Conservation (phyloP, 2,113 vertebrate genomes). For the Indicator indicator region DNA sequence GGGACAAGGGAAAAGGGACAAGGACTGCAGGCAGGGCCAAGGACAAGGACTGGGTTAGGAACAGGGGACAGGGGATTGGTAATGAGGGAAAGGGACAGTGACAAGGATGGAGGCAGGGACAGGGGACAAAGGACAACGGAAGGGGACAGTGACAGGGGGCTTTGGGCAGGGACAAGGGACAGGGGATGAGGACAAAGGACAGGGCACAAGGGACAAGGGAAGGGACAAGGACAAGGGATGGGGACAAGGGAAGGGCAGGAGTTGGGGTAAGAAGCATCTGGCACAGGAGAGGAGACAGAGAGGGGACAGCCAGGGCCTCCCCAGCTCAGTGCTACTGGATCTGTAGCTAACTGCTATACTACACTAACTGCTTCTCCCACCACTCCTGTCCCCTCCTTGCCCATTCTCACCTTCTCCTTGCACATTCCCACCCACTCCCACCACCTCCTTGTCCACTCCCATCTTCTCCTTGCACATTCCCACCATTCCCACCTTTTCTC, state of each 20-base stretch:
- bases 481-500: too few species aligned
- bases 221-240: not conserved
- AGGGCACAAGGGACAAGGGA: not conserved
- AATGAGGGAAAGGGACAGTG: not conserved
- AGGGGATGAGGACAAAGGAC: not conserved
- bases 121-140: not conserved
- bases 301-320: not conserved
- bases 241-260: not conserved
- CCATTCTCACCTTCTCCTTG: too few species aligned
- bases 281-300: not conserved
- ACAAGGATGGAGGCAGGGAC: not conserved
- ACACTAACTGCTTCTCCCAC: too few species aligned
- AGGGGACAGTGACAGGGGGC: too few species aligned
- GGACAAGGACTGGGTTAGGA: not conserved
- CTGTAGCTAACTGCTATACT: too few species aligned
- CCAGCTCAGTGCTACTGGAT: too few species aligned
- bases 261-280: not conserved
- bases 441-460: too few species aligned
- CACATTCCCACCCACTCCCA: too few species aligned
- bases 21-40: not conserved
- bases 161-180: not conserved
- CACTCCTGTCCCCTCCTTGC: too few species aligned
- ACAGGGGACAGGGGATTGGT: too few species aligned
- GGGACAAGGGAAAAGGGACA: too few species aligned
- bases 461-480: too few species aligned